Conservation (phyloP, 2,797 vertebrate species). For the Gambusia yucatana region DNA sequence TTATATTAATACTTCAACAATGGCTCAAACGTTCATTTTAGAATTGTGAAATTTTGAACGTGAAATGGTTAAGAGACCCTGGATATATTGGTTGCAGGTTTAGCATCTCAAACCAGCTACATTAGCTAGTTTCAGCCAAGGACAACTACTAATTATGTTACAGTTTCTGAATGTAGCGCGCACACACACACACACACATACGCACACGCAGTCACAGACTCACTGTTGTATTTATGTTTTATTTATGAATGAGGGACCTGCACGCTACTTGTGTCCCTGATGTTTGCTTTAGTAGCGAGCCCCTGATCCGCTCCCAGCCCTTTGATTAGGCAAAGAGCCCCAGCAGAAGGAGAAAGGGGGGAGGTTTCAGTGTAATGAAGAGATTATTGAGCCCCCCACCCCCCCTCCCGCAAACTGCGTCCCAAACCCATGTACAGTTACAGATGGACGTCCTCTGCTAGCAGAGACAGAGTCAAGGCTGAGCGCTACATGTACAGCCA, state of each 20-base stretch:
- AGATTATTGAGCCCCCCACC: constrained; percentile 81
- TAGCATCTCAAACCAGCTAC: not conserved
- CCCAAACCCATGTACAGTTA: constrained; percentile 72
- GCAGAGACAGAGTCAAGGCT: not conserved
- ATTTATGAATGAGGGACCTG: constrained; percentile 81
- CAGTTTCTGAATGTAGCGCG: constrained; percentile 62
- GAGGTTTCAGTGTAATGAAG: constrained; percentile 83
- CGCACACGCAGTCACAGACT: constrained; percentile 34
- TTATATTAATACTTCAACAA: not conserved
- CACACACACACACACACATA: constrained; percentile 13
- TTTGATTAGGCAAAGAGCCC: constrained; percentile 85
- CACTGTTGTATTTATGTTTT: constrained; percentile 73
- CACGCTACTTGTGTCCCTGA: constrained; percentile 63
- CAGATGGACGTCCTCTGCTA: constrained; percentile 33
- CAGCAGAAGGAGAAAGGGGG: constrained; percentile 68
- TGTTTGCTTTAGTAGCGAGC: constrained; percentile 74
- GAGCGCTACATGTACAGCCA: constrained; percentile 37
- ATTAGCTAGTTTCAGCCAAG: constrained; percentile 19
- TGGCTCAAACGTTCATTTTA: not conserved
- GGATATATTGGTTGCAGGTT: not conserved
- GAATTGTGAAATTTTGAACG: not conserved
- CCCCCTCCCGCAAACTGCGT: constrained; percentile 68
- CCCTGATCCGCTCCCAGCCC: constrained; percentile 79
- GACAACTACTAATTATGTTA: constrained; percentile 49
- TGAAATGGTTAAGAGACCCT: not conserved